Conservation (phyloP, 2,113 vertebrate species). For the Chionomys nivalis region DNA sequence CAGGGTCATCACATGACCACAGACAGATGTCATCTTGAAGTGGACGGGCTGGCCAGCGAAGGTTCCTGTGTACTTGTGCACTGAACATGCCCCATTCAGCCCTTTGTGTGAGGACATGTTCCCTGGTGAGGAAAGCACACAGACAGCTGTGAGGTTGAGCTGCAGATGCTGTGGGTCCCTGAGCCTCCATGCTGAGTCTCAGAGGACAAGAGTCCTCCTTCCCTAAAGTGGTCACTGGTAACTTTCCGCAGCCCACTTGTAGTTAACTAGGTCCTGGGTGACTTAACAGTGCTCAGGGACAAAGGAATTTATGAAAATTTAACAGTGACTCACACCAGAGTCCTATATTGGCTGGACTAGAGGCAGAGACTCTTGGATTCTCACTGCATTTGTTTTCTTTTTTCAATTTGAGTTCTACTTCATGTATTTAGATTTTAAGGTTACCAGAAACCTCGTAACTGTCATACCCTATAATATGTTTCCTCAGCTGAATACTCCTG, state of each 20-base stretch:
- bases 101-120: slow-evolving; percentile 93
- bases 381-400: neutral
- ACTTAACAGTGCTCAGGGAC: rapidly evolving
- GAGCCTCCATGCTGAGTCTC: neutral
- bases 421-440: neutral
- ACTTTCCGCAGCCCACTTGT: neutral
- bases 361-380: rapidly evolving
- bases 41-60: slow-evolving; percentile 92
- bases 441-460: neutral
- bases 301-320: neutral
- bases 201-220: neutral
- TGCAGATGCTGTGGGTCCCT: neutral
- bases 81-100: slow-evolving; percentile 94
- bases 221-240: neutral
- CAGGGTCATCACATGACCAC: slow-evolving; percentile 98
- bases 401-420: neutral
- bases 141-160: neutral
- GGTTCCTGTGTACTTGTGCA: slow-evolving; percentile 92
- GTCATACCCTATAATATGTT: neutral
- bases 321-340: neutral
- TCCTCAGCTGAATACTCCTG: neutral
- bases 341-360: rapidly evolving
- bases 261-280: neutral
- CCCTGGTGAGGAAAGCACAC: slow-evolving; percentile 82
- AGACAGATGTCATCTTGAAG: slow-evolving; percentile 99